Conservation (phyloP, 2,888 invertebrate genomes). For the Coecobrya sp. region DNA sequence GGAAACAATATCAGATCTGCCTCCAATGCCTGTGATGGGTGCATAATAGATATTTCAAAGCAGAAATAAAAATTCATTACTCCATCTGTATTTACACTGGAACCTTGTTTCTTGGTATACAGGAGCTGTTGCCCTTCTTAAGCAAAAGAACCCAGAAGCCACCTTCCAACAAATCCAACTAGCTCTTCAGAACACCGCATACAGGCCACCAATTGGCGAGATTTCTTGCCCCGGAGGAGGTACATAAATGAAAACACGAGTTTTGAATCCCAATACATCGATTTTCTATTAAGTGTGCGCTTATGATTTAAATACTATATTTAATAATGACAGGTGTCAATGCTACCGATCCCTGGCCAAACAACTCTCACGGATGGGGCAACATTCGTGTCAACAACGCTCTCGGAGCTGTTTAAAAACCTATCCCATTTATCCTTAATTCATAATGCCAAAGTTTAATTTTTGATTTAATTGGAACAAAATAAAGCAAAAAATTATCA, state of each 20-base stretch:
- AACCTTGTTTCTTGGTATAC: not conserved
- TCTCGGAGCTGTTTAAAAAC: slow-evolving; percentile 43
- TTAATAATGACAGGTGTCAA: slow-evolving; percentile 65
- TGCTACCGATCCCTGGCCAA: slow-evolving; percentile 77
- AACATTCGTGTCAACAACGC: slow-evolving; percentile 56
- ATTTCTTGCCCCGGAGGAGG: slow-evolving; percentile 76
- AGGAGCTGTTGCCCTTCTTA: slow-evolving; percentile 74
- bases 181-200: slow-evolving; percentile 62
- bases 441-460: not conserved
- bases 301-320: not conserved
- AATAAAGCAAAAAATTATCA: not conserved
- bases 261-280: not conserved
- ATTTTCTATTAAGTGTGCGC: not conserved
- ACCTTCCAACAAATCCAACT: slow-evolving; percentile 56
- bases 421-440: not conserved
- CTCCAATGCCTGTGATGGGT: slow-evolving; percentile 61
- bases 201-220: slow-evolving; percentile 52
- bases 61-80: too few relatives aligned
- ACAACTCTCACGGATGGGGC: slow-evolving; percentile 74
- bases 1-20: slow-evolving; percentile 76
- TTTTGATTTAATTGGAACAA: not conserved
- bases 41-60: too few relatives aligned
- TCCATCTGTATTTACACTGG: too few relatives aligned
- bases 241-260: not conserved
- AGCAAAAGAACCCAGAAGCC: slow-evolving; percentile 73